Conservation (phyloP, 2,797 vertebrate genomes). For the Dryobates pubescens region DNA sequence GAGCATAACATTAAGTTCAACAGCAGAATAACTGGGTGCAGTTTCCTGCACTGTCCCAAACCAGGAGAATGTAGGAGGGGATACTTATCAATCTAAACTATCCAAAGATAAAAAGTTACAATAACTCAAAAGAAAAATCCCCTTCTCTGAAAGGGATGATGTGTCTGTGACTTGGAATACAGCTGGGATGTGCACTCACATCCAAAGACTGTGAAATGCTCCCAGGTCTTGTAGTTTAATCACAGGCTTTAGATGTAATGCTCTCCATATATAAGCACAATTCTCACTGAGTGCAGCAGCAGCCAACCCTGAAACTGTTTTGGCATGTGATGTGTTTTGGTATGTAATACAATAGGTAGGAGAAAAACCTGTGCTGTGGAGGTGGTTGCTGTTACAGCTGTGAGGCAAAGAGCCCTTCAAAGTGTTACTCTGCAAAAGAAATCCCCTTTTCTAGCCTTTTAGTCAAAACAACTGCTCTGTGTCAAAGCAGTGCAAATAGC, state of each 20-base stretch:
- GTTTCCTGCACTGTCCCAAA: background rate
- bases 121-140: background rate
- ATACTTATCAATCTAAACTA: background rate
- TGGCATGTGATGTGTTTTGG: background rate
- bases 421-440: conserved; percentile 27
- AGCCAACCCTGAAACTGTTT: background rate
- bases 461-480: conserved; percentile 38
- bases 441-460: background rate
- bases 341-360: background rate
- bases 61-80: background rate
- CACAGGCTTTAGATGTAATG: background rate
- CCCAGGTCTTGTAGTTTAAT: background rate
- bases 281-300: background rate
- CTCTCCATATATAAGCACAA: background rate
- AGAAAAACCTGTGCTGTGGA: background rate
- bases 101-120: background rate
- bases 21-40: background rate
- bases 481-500: conserved; percentile 22
- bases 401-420: conserved; percentile 23
- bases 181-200: background rate
- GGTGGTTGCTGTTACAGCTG: conserved; percentile 24
- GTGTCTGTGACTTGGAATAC: background rate
- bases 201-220: background rate
- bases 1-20: background rate
- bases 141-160: background rate